Conservation (phyloP, 2,113 vertebrate genomes). For the Leptobrachium ailaonicum region DNA sequence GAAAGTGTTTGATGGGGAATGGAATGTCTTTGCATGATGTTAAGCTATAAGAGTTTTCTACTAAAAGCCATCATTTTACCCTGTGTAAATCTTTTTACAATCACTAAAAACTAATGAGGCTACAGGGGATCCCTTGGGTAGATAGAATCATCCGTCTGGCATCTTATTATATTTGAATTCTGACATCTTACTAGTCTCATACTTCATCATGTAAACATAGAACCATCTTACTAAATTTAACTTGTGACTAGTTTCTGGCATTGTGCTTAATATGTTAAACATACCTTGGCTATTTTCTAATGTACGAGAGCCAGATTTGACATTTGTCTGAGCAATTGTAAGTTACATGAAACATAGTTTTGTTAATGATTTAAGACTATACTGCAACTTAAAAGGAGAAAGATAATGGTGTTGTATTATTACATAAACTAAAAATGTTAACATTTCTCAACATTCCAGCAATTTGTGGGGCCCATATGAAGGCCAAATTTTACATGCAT, state of each 20-base stretch:
- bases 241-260: conserved; percentile 39
- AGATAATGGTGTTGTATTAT: background rate
- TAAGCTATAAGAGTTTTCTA: conserved; percentile 47
- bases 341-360: conserved; percentile 20
- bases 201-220: conserved; percentile 47
- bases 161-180: conserved; percentile 46
- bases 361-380: conserved; percentile 4
- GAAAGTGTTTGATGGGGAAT: conserved; percentile 49
- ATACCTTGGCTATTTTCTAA: conserved; percentile 40
- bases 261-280: conserved; percentile 29
- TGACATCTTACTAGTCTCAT: conserved; percentile 45
- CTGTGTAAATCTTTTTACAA: conserved; percentile 53
- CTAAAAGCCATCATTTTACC: conserved; percentile 52
- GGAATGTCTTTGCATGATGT: conserved; percentile 53
- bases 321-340: conserved; percentile 5
- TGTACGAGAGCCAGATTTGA: conserved; percentile 18
- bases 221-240: conserved; percentile 44
- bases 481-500: background rate
- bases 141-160: conserved; percentile 40
- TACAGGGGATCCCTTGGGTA: conserved; percentile 48
- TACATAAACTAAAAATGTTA: background rate
- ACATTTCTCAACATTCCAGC: background rate
- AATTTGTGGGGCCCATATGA: background rate
- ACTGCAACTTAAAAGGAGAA: background rate
- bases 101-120: conserved; percentile 49